A percentile compares a stretch with the other conserved stretches of the same genome.
Evolutionary conservation across 2,888 invertebrate species (phyloP).

Genomic region (Loripinus fragilis): DNA sequence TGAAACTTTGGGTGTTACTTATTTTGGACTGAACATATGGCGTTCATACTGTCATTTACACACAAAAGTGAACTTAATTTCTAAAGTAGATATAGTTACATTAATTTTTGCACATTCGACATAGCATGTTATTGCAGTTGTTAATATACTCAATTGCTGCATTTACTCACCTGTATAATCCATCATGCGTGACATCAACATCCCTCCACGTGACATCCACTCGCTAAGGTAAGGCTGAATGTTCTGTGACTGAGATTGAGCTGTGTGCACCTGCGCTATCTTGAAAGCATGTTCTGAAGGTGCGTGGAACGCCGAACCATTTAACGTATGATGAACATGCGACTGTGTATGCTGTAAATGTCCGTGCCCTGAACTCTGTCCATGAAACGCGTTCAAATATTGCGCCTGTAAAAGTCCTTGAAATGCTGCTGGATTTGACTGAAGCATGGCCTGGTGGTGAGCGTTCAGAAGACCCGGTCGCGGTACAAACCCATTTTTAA

Average conservation of each 20-base stretch:
- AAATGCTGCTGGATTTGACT: constrained; percentile 58
- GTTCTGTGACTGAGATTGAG: constrained; percentile 59
- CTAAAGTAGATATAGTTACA: too few species aligned
- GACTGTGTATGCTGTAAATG: constrained; percentile 40
- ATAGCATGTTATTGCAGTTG: too few species aligned
- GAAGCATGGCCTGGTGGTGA: constrained; percentile 64
- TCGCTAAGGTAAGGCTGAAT: constrained; percentile 86
- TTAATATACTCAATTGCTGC: too few species aligned
- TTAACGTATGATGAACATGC: constrained; percentile 61
- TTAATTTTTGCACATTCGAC: too few species aligned
- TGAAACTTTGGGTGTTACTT: too few species aligned
- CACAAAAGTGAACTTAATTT: too few species aligned
- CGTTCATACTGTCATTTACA: too few species aligned
- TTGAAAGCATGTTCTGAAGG: constrained; percentile 79
- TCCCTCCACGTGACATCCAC: constrained; percentile 95
- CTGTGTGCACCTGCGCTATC: constrained; percentile 74
- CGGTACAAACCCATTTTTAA: constrained; percentile 66
- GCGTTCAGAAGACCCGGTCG: constrained; percentile 72
- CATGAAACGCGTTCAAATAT: constrained; percentile 61
- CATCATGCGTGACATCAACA: constrained; percentile 91
- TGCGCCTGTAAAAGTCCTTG: constrained; percentile 66
- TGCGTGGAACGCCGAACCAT: constrained; percentile 79
- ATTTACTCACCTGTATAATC: constrained; percentile 76
- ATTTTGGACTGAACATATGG: too few species aligned
- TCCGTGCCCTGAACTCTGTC: constrained; percentile 55